Base-by-base conservation (phyloP, 2,113 vertebrate genomes). In the Epinephelus moara region DNA sequence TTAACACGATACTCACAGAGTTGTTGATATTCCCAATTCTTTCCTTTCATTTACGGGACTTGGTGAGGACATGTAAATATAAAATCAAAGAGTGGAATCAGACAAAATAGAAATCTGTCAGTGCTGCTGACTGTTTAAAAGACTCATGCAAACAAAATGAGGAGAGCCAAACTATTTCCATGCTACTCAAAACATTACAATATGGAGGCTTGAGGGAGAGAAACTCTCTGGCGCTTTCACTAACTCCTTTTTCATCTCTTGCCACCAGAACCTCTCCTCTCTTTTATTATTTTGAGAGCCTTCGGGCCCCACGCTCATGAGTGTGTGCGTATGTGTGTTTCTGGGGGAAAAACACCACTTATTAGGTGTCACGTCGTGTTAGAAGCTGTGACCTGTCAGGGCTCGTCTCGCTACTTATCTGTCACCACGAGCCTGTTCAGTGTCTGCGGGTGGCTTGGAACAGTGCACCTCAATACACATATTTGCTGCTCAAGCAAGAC, bases 381-480 rank as follows among this genome's bases (percentile, higher is more conserved):
- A 78, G 82, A 85, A 87, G 86, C 87, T 69, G 85, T 89, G 84
- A 89, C 91, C 86, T 90, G 93, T 92, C 83, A 45, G 75, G 88
- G 86, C 91, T 82, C 57, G 88, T 92, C 91, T 85, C 30, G 59
- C 82, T 86, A 77, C 88, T 91, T 90, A 89, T 91, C 94, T 86
- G 89, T 95, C 92, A 91, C 85, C 79, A 55, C 80, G 14, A 30
- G 84, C 23, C 90, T 91, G 88, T 82, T 90, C 87, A 83, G 87
- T 53, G 88, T 94, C 87, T 92, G 90, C 47, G 80, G 84, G 89
- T 90, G 91, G 89, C 85, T 91, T 75, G 70, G 61, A 89, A 75
- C 66, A 45, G 66, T 75, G 83, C 81, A 84, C 82, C 90, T 89
- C 83, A 86, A 87, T 81, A 85, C 89, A 89, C 92, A 90, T 94